These are phyloP conservation scores for Norana najaformis DNA, from an alignment of 2,888 invertebrate genomes.

Conservation along the genomic window DNA sequence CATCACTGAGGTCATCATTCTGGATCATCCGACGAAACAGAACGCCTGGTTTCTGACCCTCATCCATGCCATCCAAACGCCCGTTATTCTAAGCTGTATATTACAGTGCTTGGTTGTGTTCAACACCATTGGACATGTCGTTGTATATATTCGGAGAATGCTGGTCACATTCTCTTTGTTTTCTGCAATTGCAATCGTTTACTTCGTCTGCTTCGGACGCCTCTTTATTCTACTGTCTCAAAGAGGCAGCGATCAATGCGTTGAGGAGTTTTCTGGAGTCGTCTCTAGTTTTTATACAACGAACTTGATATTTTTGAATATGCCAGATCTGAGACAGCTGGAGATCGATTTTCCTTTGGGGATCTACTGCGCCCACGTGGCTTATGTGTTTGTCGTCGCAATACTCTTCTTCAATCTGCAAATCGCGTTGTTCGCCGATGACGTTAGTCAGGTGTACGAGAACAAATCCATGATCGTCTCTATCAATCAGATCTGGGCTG, in stretches of 20 bases:
- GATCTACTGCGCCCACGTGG: background rate
- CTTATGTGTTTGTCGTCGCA: background rate
- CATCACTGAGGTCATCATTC: background rate
- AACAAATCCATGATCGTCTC: background rate
- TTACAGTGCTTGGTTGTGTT: background rate
- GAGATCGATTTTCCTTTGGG: background rate
- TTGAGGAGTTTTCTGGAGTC: background rate
- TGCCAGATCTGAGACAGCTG: background rate
- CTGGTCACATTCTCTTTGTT: background rate
- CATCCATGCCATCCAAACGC: background rate
- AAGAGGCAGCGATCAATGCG: background rate
- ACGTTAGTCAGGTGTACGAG: background rate
- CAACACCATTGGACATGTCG: background rate
- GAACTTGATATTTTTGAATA: background rate
- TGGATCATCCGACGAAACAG: background rate
- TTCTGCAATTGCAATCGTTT: background rate
- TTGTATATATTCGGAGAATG: background rate
- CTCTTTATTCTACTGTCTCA: background rate
- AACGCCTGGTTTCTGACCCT: background rate
- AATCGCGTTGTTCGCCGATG: background rate
- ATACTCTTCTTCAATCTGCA: background rate
- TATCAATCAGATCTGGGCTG: background rate
- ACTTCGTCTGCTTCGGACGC: background rate
- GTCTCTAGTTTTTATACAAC: background rate
- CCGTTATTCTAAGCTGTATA: background rate